Percentiles rank a stretch among this genome's conserved stretches.
These are phyloP conservation scores for Halictus ligatus DNA, from an alignment of 2,888 invertebrate genomes.

Conservation along the genomic window DNA sequence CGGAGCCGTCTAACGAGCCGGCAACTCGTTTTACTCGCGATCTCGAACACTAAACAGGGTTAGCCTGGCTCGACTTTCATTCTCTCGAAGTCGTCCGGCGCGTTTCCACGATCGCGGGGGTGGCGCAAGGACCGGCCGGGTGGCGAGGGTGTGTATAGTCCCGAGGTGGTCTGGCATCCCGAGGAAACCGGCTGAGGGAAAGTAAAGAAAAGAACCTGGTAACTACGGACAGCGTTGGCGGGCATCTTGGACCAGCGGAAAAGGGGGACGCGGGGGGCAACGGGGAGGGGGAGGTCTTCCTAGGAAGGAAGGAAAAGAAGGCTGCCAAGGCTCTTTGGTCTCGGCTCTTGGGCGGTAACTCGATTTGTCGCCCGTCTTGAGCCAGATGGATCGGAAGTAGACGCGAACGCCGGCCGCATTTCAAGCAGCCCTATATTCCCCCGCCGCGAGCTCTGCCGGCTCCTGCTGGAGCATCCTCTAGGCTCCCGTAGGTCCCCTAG, in stretches of 20 bases:
- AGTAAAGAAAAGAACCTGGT: constrained; percentile 44
- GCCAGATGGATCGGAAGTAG: constrained; percentile 82
- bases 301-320: constrained; percentile 66
- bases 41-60: constrained; percentile 77
- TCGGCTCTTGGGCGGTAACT: constrained; percentile 79
- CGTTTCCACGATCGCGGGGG: not conserved
- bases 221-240: constrained; percentile 25
- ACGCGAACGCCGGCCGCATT: constrained; percentile 79
- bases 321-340: constrained; percentile 78
- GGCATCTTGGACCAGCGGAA: not conserved
- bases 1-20: constrained; percentile 74
- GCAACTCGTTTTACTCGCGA: constrained; percentile 80
- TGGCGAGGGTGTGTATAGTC: not conserved
- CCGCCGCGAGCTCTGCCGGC: not conserved
- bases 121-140: not conserved
- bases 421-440: constrained; percentile 72
- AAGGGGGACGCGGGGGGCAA: not conserved
- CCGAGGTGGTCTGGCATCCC: constrained; percentile 20
- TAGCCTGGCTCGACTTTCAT: constrained; percentile 53
- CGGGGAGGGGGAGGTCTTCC: constrained; percentile 25
- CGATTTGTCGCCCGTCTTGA: constrained; percentile 82
- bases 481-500: constrained; percentile 11
- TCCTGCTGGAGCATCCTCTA: not conserved
- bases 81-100: constrained; percentile 1
- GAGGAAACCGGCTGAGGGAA: constrained; percentile 29